Evolutionary conservation across 37 sponge, comb jelly and placozoan genomes (phyloP).

Genomic region (Ephydatia muelleri): DNA sequence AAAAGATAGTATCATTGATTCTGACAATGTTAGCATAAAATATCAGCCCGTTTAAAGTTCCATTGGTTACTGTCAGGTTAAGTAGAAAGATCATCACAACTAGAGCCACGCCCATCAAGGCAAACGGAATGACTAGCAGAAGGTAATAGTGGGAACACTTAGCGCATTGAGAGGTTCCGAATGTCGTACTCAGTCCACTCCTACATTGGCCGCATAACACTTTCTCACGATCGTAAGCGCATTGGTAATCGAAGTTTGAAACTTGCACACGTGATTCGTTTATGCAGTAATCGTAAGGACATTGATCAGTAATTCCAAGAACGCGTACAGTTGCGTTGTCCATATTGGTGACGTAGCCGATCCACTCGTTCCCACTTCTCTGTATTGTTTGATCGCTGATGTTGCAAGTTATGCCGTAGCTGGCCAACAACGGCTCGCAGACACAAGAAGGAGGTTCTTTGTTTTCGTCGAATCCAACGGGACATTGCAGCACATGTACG

Average conservation of each 20-base stretch:
- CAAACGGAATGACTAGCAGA: conserved; percentile 9
- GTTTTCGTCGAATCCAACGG: no score
- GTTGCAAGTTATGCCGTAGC: no score
- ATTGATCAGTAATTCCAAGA: not conserved
- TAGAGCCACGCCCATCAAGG: conserved; percentile 12
- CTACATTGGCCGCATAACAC: no score
- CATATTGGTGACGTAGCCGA: not conserved
- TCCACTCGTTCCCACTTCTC: not conserved
- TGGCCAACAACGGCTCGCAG: no score
- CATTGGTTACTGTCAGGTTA: conserved; percentile 11
- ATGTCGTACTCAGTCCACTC: no score
- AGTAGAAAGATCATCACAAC: not conserved
- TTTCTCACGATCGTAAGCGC: conserved; percentile 10
- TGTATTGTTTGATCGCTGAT: no score
- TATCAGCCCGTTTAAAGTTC: conserved; percentile 11
- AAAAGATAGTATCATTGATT: conserved; percentile 2
- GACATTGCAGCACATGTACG: no score
- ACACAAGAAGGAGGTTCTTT: no score
- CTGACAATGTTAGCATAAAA: conserved; percentile 18
- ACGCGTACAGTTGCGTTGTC: no score
- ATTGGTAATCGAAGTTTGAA: not conserved
- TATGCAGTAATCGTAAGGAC: conserved; percentile 23
- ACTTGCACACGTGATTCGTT: not conserved
- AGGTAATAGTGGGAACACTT: no score
- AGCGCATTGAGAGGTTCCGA: no score